Percentiles rank a stretch among this genome's conserved stretches.
These are phyloP conservation scores for Heliconius charithonia DNA, from an alignment of 2,888 invertebrate genomes.

Conservation along the genomic window DNA sequence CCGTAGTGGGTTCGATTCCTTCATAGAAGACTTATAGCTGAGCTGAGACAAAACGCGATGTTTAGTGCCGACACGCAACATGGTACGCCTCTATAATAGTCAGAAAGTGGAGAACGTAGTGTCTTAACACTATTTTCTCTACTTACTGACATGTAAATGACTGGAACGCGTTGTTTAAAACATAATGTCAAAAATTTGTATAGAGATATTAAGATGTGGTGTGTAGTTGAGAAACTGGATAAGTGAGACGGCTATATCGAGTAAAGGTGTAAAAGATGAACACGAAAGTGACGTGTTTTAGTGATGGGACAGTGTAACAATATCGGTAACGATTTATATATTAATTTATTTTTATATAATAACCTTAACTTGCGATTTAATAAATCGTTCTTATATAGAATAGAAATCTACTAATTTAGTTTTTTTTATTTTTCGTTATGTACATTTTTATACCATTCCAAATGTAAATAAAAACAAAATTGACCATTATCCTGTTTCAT, in stretches of 20 bases:
- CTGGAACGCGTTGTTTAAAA: not conserved
- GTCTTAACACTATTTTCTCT: slow-evolving; percentile 34
- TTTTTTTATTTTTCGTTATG: too few species aligned
- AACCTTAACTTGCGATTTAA: too few species aligned
- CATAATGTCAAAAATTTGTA: slow-evolving; percentile 37
- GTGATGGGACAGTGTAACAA: slow-evolving; percentile 56
- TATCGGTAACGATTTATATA: slow-evolving; percentile 19
- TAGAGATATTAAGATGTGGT: slow-evolving; percentile 30
- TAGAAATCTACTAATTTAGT: too few species aligned
- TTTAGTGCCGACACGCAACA: not conserved
- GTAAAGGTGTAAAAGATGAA: slow-evolving; percentile 81
- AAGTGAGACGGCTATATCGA: slow-evolving; percentile 55
- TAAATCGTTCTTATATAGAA: too few species aligned
- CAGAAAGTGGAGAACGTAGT: not conserved
- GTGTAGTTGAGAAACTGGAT: slow-evolving; percentile 49
- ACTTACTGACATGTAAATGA: not conserved
- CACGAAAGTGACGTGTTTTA: slow-evolving; percentile 78
- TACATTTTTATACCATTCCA: too few species aligned
- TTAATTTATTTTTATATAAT: too few species aligned
- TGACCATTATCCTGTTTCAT: too few species aligned
- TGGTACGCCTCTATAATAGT: not conserved
- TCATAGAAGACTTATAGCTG: not conserved
- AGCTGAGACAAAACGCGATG: not conserved
- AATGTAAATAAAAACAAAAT: too few species aligned
- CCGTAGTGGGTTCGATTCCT: not conserved